Conservation (phyloP, 1,140 invertebrate genomes). For the Theocolax elegans region DNA sequence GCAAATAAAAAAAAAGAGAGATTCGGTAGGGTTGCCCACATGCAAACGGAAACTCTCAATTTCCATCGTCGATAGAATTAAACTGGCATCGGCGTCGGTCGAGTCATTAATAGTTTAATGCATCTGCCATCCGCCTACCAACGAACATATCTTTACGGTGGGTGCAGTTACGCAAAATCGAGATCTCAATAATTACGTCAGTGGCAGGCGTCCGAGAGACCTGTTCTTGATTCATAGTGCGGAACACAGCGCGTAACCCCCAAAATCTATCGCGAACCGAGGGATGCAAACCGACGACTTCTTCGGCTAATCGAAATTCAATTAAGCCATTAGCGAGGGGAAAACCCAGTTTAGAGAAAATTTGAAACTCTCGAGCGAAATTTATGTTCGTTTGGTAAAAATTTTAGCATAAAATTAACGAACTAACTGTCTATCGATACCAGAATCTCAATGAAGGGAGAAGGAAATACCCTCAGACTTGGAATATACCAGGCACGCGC, state of each 20-base stretch:
- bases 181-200: conserved; percentile 65
- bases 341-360: background rate
- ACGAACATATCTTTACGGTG: conserved; percentile 48
- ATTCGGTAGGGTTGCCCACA: too few relatives aligned
- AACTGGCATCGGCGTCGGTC: too few relatives aligned
- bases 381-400: background rate
- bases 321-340: conserved; percentile 62
- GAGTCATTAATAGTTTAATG: conserved; percentile 62
- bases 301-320: conserved; percentile 66
- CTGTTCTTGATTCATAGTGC: conserved; percentile 65
- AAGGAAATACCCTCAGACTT: background rate
- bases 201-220: conserved; percentile 53
- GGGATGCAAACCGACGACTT: conserved; percentile 43
- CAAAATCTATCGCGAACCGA: conserved; percentile 17
- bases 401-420: background rate
- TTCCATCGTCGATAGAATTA: background rate
- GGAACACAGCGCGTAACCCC: background rate
- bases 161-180: conserved; percentile 54
- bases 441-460: background rate
- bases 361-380: background rate
- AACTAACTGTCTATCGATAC: too few relatives aligned
- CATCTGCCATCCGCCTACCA: conserved; percentile 46
- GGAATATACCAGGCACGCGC: conserved; percentile 52
- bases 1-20: too few relatives aligned
- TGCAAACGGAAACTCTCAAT: too few relatives aligned